phyloP scores from a whole-genome alignment of 1,140 invertebrate species.

The Magallana ariakensis region DNA sequence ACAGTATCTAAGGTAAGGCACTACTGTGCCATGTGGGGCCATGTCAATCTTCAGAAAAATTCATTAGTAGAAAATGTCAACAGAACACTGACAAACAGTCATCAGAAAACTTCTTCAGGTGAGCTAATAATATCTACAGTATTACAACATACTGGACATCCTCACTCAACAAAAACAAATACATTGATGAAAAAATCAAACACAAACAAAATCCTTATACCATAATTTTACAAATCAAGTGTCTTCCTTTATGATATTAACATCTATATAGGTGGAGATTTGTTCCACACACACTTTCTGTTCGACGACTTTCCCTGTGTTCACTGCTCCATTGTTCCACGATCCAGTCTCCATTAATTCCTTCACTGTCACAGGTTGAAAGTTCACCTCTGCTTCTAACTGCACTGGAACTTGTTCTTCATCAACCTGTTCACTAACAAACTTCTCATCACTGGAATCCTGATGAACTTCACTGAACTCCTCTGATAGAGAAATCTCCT shows the following conservation, averaged over 20 bases:
- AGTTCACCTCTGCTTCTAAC: not conserved
- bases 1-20: too few species aligned
- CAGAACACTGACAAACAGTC: not conserved
- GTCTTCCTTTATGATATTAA: constrained; percentile 1
- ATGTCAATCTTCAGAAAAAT: too few species aligned
- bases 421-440: not conserved
- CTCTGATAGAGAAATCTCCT: not conserved
- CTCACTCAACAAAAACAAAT: not conserved
- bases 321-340: not conserved
- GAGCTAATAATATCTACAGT: not conserved
- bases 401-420: not conserved
- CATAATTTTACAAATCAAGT: not conserved
- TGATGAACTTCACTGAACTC: not conserved
- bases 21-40: too few species aligned
- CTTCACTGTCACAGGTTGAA: not conserved
- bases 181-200: not conserved
- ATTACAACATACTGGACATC: not conserved
- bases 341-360: not conserved
- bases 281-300: constrained; percentile 14
- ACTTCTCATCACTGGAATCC: not conserved
- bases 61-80: not conserved
- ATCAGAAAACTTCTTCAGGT: not conserved
- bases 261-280: not conserved
- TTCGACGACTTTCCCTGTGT: not conserved
- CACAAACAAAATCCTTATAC: not conserved